Evolutionary conservation across 2,888 invertebrate species (phyloP).

Genomic region (Dendrolimus pini): DNA sequence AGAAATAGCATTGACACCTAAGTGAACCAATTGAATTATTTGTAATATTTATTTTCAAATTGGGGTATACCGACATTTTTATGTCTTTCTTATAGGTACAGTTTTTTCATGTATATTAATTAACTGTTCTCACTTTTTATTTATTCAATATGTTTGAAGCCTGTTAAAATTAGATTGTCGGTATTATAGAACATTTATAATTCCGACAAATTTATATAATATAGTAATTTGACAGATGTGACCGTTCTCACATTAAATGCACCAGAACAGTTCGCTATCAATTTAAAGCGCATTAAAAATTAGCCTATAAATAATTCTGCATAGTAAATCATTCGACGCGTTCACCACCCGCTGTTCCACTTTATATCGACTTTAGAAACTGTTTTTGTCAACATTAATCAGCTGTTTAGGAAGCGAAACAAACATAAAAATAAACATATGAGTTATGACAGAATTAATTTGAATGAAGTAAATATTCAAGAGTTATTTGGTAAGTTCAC

Average conservation of each 20-base stretch:
- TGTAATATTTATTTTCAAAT: too few relatives aligned
- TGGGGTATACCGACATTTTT: too few relatives aligned
- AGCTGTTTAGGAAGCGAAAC: conserved; percentile 26
- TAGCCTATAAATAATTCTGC: conserved; percentile 38
- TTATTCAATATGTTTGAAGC: too few relatives aligned
- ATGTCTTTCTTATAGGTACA: too few relatives aligned
- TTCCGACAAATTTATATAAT: too few relatives aligned
- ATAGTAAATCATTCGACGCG: conserved; percentile 44
- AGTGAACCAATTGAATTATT: too few relatives aligned
- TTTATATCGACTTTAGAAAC: conserved; percentile 36
- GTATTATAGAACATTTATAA: too few relatives aligned
- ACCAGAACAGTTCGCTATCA: background rate
- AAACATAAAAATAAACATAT: conserved; percentile 22
- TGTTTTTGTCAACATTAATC: conserved; percentile 41
- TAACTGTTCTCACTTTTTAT: too few relatives aligned
- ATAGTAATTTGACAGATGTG: too few relatives aligned
- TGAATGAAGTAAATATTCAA: conserved; percentile 13
- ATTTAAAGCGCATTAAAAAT: conserved; percentile 30
- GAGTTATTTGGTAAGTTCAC: conserved; percentile 29
- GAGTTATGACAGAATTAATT: conserved; percentile 14
- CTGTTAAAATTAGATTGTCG: too few relatives aligned
- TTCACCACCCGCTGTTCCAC: conserved; percentile 47
- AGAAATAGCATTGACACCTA: too few relatives aligned
- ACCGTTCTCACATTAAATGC: background rate
- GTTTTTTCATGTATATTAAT: too few relatives aligned